Conservation (phyloP, 2,797 vertebrate genomes). For the Helostoma temminkii region DNA sequence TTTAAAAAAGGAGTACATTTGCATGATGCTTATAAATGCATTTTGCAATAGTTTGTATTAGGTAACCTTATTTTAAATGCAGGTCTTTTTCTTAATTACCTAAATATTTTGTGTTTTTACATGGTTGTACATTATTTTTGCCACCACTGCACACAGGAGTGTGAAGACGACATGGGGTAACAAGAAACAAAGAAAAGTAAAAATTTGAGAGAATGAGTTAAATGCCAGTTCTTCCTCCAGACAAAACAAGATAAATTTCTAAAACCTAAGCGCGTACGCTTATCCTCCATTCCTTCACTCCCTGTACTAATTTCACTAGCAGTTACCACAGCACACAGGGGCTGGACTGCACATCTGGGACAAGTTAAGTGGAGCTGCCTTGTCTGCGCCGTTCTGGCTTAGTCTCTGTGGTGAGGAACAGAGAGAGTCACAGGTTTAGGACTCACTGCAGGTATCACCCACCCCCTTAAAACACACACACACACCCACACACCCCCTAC, state of each 20-base stretch:
- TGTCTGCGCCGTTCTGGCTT: constrained; percentile 57
- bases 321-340: constrained; percentile 56
- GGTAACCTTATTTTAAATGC: background rate
- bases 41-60: background rate
- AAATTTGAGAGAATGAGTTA: background rate
- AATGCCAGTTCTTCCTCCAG: background rate
- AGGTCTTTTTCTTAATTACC: no score
- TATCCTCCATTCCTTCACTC: constrained; percentile 19
- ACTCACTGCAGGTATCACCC: constrained; percentile 61
- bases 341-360: constrained; percentile 81
- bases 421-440: constrained; percentile 58
- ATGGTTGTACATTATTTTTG: no score
- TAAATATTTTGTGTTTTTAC: background rate
- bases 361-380: constrained; percentile 75
- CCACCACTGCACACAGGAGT: background rate
- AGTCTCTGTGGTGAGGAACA: constrained; percentile 30
- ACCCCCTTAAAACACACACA: background rate
- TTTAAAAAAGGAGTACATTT: background rate
- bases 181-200: background rate
- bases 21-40: background rate
- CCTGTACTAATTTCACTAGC: constrained; percentile 46
- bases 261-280: constrained; percentile 24
- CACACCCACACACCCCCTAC: background rate
- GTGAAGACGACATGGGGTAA: background rate
- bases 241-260: constrained; percentile 19